Conservation (phyloP, 23 tunicate species). For the Oikopleura dioica region DNA sequence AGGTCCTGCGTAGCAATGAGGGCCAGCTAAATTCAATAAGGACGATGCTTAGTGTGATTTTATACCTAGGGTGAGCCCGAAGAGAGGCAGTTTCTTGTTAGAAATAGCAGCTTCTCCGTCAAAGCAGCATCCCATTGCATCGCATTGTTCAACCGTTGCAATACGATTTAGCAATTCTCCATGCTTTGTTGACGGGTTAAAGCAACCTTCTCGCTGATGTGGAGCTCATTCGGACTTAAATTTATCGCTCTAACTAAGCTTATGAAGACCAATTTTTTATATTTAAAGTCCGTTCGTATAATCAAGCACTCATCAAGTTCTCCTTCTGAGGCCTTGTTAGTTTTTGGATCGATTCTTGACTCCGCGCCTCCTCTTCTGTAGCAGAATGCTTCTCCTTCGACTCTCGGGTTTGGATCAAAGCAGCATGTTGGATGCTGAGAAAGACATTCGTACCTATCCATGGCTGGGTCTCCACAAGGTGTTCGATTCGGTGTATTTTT, state of each 20-base stretch:
- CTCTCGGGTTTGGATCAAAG: background rate
- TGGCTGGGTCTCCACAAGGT: background rate
- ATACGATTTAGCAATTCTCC: background rate
- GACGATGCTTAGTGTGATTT: too few species aligned
- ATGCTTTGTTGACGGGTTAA: background rate
- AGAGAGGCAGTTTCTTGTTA: background rate
- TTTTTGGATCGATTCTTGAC: background rate
- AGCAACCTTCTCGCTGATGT: background rate
- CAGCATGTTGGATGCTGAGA: background rate
- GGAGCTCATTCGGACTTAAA: too few species aligned
- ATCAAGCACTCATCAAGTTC: background rate
- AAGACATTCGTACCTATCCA: background rate
- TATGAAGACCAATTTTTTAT: too few species aligned
- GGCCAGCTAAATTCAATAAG: background rate
- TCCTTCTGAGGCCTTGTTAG: background rate
- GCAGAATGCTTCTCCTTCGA: constrained; percentile 1
- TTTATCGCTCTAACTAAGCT: too few species aligned
- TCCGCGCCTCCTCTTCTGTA: background rate
- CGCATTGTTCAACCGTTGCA: background rate
- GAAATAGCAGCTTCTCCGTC: background rate
- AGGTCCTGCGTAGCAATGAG: constrained; percentile 9
- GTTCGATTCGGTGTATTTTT: background rate
- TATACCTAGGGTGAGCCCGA: background rate
- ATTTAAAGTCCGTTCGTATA: background rate
- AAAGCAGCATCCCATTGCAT: constrained; percentile 1